Base-by-base conservation (phyloP, 2,797 vertebrate genomes). In the Anguilla marmorata region DNA sequence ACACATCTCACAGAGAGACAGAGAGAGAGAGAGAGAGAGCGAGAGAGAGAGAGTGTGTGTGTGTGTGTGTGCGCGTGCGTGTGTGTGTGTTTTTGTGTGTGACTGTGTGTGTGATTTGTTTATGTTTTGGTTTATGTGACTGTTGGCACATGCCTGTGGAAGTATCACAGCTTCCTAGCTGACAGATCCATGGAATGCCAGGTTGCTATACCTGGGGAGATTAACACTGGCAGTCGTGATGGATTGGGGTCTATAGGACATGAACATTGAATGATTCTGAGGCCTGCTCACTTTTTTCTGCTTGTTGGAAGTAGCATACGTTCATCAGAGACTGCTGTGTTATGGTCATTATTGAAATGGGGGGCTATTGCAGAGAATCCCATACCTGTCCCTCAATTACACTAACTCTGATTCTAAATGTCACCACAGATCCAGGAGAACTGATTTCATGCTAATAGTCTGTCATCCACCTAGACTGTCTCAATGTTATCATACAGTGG, bases 1-100 rank as follows among this genome's bases (percentile, higher is more conserved):
- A 95, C 92, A 90, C 92, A 88, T 88, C 89, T 90, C 91, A 89
- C 90, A 90, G 80, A 92, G 92, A 45, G 41, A 45, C 41, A 45
- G 41, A 45, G 90, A 89, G 90, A 88, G 88, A 88, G 90, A 89
- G 92, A 91, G 87, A 50, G 83, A 19, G 52, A 74, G n/a, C 3
- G 14, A 1, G 19, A 0, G 30, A 74, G 41, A 2, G 37, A 76
- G 41, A 48, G 7, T 50, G 52, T 24, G 84, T 45, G 48, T n/a
- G 24, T 45, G 41, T 45, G 41, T 5, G 3, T 45, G 30, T 69
- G 41, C 5, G 41, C 84, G 41, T 58, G 7, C 33, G 52, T 24
- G 84, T 45, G 48, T 37, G 41, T 45, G 41, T 45, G 41, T 45
- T 45, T 45, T 45, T 45, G 41, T 45, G 41, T 45, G 41, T 45